A percentile compares a stretch with the other conserved stretches of the same genome.
These are phyloP conservation scores for Chrysomallon squamiferum DNA, from an alignment of 1,140 invertebrate genomes.

Conservation along the genomic window DNA sequence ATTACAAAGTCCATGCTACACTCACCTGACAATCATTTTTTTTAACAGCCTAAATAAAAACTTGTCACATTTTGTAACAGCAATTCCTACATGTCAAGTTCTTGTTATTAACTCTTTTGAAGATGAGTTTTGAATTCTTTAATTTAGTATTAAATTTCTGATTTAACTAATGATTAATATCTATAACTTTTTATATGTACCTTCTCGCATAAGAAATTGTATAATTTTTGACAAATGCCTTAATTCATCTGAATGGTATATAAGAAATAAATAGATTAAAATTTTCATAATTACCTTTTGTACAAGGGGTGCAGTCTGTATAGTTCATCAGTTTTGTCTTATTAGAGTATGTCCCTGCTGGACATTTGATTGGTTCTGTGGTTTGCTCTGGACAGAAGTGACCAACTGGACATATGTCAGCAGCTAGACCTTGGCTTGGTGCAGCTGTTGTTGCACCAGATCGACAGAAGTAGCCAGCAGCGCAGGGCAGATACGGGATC, in stretches of 20 bases:
- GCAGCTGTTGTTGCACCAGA: constrained; percentile 45
- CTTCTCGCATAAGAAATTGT: too few relatives aligned
- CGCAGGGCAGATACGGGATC: constrained; percentile 44
- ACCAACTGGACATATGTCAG: constrained; percentile 52
- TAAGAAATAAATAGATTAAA: too few relatives aligned
- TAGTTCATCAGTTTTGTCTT: constrained; percentile 43
- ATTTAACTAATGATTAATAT: too few relatives aligned
- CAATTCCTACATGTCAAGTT: background rate
- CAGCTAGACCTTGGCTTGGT: constrained; percentile 42
- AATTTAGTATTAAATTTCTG: too few relatives aligned
- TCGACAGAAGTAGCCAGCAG: constrained; percentile 54
- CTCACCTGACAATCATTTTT: background rate
- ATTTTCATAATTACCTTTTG: constrained; percentile 33
- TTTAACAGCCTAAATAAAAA: background rate
- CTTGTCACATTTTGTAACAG: background rate
- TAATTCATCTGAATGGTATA: too few relatives aligned
- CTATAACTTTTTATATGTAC: too few relatives aligned
- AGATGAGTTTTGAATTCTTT: background rate
- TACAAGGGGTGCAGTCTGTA: constrained; percentile 52
- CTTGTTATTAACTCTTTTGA: background rate
- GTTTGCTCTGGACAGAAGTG: constrained; percentile 58
- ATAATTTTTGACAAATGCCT: too few relatives aligned
- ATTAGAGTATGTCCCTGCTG: constrained; percentile 55
- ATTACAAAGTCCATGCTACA: background rate
- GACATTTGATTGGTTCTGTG: constrained; percentile 50